phyloP scores from a whole-genome alignment of 2,113 vertebrate species.

The Eretmochelys imbricata region DNA sequence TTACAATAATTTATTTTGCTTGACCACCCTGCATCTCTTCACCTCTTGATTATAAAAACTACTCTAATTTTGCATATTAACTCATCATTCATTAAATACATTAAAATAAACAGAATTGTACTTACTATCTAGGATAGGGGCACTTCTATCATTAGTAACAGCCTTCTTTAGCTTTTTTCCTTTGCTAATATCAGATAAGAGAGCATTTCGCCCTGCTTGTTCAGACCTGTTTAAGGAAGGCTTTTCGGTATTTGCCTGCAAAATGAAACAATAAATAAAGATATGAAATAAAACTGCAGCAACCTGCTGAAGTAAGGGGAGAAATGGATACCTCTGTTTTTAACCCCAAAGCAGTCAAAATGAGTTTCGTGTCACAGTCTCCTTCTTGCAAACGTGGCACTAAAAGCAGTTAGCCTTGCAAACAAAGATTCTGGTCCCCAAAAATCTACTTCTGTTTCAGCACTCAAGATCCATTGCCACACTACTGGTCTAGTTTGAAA shows the following conservation, averaged over 20 bases:
- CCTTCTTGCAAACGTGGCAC: neutral
- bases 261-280: conserved; percentile 47
- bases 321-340: neutral
- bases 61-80: conserved; percentile 16
- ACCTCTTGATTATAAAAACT: neutral
- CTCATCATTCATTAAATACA: neutral
- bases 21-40: neutral
- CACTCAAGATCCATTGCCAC: neutral
- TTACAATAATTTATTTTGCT: neutral
- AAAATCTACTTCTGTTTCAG: neutral
- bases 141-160: conserved; percentile 95
- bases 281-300: neutral
- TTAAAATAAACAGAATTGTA: conserved; percentile 29
- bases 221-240: conserved; percentile 84
- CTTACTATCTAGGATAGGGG: conserved; percentile 92
- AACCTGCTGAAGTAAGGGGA: neutral
- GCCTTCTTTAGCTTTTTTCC: conserved; percentile 92
- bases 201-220: conserved; percentile 88
- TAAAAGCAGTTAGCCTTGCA: neutral
- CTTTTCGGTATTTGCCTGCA: conserved; percentile 93
- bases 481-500: neutral
- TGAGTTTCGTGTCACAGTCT: rapidly evolving
- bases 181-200: conserved; percentile 92
- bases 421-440: neutral
- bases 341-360: neutral